Evolutionary conservation across 2,797 vertebrate species (phyloP).

Genomic region (Pseudocheirus occidentalis): DNA sequence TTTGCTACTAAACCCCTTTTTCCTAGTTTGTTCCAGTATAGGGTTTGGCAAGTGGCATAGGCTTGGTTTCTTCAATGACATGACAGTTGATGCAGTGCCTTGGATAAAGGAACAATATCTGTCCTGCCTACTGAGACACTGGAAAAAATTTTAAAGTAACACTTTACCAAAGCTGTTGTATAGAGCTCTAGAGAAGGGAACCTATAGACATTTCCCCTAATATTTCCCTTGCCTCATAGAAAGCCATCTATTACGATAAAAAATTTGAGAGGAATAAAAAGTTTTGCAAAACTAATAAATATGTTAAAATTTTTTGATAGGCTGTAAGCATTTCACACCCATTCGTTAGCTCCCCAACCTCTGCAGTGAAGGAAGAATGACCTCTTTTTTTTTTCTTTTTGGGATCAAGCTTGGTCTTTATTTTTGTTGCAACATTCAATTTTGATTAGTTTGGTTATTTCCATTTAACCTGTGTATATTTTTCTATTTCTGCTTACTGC

Average conservation of each 20-base stretch:
- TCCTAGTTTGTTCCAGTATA: neutral
- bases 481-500: neutral
- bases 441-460: neutral
- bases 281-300: neutral
- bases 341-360: neutral
- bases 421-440: neutral
- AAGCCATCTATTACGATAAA: neutral
- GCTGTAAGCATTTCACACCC: neutral
- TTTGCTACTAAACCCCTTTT: neutral
- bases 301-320: neutral
- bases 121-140: neutral
- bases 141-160: neutral
- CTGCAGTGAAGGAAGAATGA: neutral
- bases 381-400: neutral
- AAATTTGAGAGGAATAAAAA: neutral
- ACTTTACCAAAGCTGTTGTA: neutral
- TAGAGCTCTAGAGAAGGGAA: neutral
- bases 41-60: neutral
- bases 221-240: neutral
- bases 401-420: neutral
- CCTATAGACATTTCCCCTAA: neutral
- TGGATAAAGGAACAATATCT: neutral
- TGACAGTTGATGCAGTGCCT: neutral
- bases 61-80: neutral
- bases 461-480: neutral